A percentile compares a stretch with the other conserved stretches of the same genome.
Conservation (phyloP, 2,888 invertebrate species). For the Chymomyza fuscimana region DNA sequence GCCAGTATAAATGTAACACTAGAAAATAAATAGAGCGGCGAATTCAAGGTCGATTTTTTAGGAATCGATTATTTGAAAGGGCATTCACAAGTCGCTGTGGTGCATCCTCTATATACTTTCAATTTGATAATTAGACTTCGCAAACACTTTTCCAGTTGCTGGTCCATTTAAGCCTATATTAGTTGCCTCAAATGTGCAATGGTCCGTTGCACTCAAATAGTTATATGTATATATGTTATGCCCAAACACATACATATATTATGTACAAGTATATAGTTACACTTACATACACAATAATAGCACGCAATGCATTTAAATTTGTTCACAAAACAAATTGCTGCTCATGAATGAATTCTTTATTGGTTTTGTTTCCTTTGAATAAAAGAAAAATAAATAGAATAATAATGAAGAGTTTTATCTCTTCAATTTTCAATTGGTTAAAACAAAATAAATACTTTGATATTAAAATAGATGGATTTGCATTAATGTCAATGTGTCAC, state of each 20-base stretch:
- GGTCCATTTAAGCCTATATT: not conserved
- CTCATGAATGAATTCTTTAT: too few species aligned
- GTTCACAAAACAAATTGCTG: constrained; percentile 58
- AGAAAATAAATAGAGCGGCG: too few species aligned
- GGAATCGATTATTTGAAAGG: not conserved
- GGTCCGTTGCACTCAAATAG: constrained; percentile 61
- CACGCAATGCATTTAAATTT: constrained; percentile 61
- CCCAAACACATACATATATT: constrained; percentile 40
- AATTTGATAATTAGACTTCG: not conserved
- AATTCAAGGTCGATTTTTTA: not conserved
- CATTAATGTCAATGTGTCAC: too few species aligned
- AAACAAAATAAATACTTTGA: too few species aligned
- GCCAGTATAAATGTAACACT: too few species aligned
- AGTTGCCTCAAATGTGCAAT: constrained; percentile 52
- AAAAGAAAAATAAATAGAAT: not conserved
- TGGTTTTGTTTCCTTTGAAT: not conserved
- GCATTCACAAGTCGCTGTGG: not conserved
- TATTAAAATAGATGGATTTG: too few species aligned
- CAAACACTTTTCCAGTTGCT: not conserved
- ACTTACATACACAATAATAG: too few species aligned
- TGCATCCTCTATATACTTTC: not conserved
- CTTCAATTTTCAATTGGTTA: too few species aligned
- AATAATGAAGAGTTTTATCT: too few species aligned
- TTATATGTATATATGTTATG: not conserved
- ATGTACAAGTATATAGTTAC: too few species aligned